Conservation (phyloP, 1,140 invertebrate genomes). For the Elysia chlorotica region DNA sequence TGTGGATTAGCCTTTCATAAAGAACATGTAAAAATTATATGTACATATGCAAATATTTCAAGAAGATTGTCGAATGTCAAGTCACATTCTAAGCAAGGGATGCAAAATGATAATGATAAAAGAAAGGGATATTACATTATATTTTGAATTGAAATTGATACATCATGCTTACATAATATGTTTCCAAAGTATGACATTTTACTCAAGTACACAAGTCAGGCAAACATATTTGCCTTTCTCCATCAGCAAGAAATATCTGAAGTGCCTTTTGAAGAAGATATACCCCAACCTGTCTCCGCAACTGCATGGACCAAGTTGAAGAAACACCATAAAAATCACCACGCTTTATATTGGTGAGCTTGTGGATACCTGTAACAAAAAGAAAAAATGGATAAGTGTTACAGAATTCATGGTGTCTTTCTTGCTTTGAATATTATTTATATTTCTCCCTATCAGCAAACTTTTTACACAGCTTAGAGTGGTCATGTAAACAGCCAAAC, state of each 20-base stretch:
- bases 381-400: background rate
- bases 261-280: conserved; percentile 84
- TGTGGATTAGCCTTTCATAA: no score
- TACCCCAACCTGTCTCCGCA: conserved; percentile 77
- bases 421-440: background rate
- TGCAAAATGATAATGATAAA: no score
- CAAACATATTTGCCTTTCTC: conserved; percentile 65
- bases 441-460: background rate
- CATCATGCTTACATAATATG: no score
- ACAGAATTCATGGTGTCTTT: background rate
- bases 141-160: no score
- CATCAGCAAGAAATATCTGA: conserved; percentile 83
- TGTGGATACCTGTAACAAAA: conserved; percentile 64
- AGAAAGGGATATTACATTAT: no score
- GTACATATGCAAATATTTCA: no score
- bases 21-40: no score
- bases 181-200: no score
- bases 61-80: no score
- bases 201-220: no score
- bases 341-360: conserved; percentile 79
- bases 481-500: background rate
- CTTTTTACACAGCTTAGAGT: background rate
- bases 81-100: no score
- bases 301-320: conserved; percentile 73
- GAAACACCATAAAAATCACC: conserved; percentile 85